Evolutionary conservation across 2,797 vertebrate genomes (phyloP), one percentile per base, ranked within the genome.

Genomic region (Geotrypetes seraphini): DNA sequence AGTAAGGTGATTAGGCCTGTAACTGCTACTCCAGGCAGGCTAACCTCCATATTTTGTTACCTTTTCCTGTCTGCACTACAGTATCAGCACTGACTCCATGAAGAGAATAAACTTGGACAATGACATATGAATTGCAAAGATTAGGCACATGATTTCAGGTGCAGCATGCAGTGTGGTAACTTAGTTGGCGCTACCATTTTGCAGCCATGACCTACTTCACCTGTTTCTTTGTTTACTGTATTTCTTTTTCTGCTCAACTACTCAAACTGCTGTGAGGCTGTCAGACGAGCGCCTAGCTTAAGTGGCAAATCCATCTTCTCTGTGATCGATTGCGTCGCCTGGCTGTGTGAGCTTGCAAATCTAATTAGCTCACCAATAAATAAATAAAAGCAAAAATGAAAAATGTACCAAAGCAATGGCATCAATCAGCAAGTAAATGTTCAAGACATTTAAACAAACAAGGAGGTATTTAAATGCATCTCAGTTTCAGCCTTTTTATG

Each of bases 291-390:
- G 63, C 64, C 64, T 62, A 53, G 59, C 58, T 68, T n/a, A 69
- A 67, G 52, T 25, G 10, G 66, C 72, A 79, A 76, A 81, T 79
- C 62, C 67, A 77, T 76, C 75, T 71, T 75, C 74, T 78, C 31
- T 39, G 68, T 71, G 69, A 79, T 81, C 77, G 77, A 71, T 78
- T 73, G 64, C 69, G 47, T 50, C 60, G 68, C 72, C 73, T 77
- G 62, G 42, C 66, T 75, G 54, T 6, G 39, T n/a, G 74, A 73
- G 58, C 59, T 71, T 79, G 48, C 57, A 77, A 78, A 78, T 78
- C 57, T 66, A 79, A 79, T 79, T 81, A 81, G 73, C 68, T 77
- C 36, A 57, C 57, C 66, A 70, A 78, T 66, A 69, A 71, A 47
- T 63, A 34, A 66, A 43, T n/a, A n/a, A n/a, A n/a, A n/a, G n/a